A percentile compares a stretch with the other conserved stretches of the same genome.
phyloP scores from a whole-genome alignment of 1,140 invertebrate species.

The Drosophila miranda region DNA sequence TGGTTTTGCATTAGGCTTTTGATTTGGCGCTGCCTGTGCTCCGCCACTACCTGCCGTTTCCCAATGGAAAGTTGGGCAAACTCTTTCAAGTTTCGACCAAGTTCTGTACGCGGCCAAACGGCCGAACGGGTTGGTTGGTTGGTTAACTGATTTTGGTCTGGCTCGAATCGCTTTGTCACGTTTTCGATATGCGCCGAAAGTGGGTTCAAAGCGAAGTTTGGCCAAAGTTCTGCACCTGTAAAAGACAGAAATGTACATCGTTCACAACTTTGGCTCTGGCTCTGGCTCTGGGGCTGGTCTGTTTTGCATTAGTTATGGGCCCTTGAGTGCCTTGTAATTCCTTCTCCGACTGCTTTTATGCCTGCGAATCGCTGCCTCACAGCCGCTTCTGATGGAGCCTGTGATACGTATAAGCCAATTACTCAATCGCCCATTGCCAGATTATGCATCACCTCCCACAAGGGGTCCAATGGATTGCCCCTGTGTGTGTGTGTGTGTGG shows the following conservation, averaged over 20 bases:
- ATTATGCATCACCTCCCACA: conserved; percentile 10
- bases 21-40: background rate
- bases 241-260: conserved; percentile 1
- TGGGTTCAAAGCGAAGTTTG: conserved; percentile 21
- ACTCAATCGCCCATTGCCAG: conserved; percentile 31
- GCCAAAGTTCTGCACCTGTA: conserved; percentile 23
- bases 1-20: conserved; percentile 35
- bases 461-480: background rate
- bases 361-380: background rate
- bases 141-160: conserved; percentile 25
- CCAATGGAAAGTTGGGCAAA: conserved; percentile 44
- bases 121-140: conserved; percentile 30
- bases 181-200: conserved; percentile 16
- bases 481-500: no score
- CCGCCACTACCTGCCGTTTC: conserved; percentile 13
- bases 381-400: conserved; percentile 5
- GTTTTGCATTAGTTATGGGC: conserved; percentile 9
- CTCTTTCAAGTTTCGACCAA: conserved; percentile 30
- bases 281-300: background rate
- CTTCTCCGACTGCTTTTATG: background rate
- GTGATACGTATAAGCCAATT: conserved; percentile 7
- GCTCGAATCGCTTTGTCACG: conserved; percentile 34
- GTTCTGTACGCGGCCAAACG: conserved; percentile 18
- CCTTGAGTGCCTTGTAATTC: conserved; percentile 36
- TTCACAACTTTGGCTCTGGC: conserved; percentile 1